Evolutionary conservation across 2,797 vertebrate genomes (phyloP).

Genomic region (Ambastaia sidthimunki): DNA sequence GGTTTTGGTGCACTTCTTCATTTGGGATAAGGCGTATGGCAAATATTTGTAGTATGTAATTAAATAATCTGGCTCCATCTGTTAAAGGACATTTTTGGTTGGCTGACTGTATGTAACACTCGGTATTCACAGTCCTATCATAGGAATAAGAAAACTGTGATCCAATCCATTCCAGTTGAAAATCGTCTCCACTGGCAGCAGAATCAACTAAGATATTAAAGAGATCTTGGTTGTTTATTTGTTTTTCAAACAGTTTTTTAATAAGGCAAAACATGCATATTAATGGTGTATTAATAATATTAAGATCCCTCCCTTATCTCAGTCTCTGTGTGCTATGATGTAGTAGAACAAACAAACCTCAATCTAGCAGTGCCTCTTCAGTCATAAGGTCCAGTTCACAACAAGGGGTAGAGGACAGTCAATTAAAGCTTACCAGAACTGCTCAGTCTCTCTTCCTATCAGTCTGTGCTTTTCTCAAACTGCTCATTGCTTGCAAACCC

Average conservation of each 20-base stretch:
- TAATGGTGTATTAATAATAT: not conserved
- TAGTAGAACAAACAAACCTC: slow-evolving; percentile 30
- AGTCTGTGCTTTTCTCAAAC: not conserved
- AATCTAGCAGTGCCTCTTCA: slow-evolving; percentile 5
- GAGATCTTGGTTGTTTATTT: not conserved
- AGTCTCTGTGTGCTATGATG: slow-evolving; percentile 14
- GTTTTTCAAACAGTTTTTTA: not conserved
- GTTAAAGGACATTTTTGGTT: too few species aligned
- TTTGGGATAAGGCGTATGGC: too few species aligned
- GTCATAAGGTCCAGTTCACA: not conserved
- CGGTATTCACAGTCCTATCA: too few species aligned
- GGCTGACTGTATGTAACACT: too few species aligned
- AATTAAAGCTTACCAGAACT: not conserved
- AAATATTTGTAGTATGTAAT: too few species aligned
- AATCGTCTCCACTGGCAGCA: not conserved
- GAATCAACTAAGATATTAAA: not conserved
- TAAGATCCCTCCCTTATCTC: not conserved
- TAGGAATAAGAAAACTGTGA: too few species aligned
- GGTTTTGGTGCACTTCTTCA: too few species aligned
- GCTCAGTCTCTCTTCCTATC: not conserved
- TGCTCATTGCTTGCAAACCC: slow-evolving; percentile 42
- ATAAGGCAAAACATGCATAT: slow-evolving; percentile 19
- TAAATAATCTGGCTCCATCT: too few species aligned
- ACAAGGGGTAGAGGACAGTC: not conserved
- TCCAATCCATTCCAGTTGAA: too few species aligned